Base-by-base conservation (phyloP, 2,888 invertebrate species). In the Cactoblastis cactorum region DNA sequence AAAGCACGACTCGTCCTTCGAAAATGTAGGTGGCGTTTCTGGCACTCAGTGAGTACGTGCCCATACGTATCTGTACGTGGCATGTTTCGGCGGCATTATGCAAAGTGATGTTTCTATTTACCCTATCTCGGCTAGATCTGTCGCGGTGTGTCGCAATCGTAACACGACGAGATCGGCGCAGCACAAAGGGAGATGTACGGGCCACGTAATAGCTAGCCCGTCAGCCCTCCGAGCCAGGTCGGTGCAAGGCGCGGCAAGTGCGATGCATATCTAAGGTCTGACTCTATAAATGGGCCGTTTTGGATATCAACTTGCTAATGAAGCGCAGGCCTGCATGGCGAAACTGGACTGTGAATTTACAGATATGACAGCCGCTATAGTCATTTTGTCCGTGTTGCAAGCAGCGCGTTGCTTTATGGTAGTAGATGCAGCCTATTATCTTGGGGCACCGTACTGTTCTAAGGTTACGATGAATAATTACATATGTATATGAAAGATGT, bases 271-370 rank as follows among this genome's bases (percentile, higher is more conserved):
- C 88, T 82, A 79, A 74, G 73, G 80, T 81, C 80, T 68, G 80
- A 75, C 80, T 81, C 80, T 80, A 81, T 83, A 86, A 86, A 86
- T 85, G 83, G 83, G 68, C 82, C 80, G 83, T 87, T 88, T 88
- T 81, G 84, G 87, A 82, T 80, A 86, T 86, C 85, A 80, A 80
- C 80, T 86, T 84, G 82, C 85, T 88, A 89, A 88, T 88, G 88
- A 87, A 88, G 81, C 75, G 67, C 69, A 64, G 69, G 69, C 63
- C 75, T 73, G 74, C 71, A 75, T 72, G 67, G 80, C 74, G 74
- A 79, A 86, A 84, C 83, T 80, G 69, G 78, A 74, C 75, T 76
- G 74, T 72, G 80, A 76, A 82, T 79, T 75, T 73, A 78, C 71
- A 80, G 81, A 82, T 85, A 83, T 83, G 80, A 80, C 73, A 65